These are phyloP conservation scores for Ifrita kowaldi DNA, from an alignment of 2,113 vertebrate genomes.

Conservation along the genomic window DNA sequence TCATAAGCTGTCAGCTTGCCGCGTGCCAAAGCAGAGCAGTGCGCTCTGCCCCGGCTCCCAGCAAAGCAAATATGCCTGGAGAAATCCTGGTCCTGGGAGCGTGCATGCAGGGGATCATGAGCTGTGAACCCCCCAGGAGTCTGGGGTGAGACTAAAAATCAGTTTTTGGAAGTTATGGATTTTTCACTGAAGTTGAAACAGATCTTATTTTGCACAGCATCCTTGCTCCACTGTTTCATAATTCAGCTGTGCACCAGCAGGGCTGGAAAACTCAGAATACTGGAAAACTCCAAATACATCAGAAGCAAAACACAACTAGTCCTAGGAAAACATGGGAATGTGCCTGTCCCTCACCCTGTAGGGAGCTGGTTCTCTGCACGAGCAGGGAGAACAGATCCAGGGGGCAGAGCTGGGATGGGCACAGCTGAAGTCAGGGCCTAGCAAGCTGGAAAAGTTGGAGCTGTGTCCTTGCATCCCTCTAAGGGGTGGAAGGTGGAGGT, in stretches of 20 bases:
- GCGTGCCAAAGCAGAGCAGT: background rate
- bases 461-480: rapidly evolving
- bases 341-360: no score
- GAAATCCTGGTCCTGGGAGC: background rate
- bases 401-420: background rate
- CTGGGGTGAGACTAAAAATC: background rate
- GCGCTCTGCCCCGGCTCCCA: background rate
- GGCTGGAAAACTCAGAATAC: background rate
- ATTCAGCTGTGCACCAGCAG: background rate
- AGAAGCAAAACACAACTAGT: background rate
- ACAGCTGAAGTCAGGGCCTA: background rate
- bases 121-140: background rate
- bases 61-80: background rate
- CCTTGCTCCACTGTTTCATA: background rate
- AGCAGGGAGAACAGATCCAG: background rate
- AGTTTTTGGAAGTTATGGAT: rapidly evolving
- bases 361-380: background rate
- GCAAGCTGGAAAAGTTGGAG: background rate
- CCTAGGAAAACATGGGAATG: background rate
- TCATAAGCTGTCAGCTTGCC: constrained; percentile 1
- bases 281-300: background rate
- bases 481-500: background rate
- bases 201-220: background rate
- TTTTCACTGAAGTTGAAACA: background rate
- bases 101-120: rapidly evolving